Evolutionary conservation across 2,888 invertebrate genomes (phyloP), one percentile per base, ranked within the genome.

Genomic region (Acanthosepion lycidas): DNA sequence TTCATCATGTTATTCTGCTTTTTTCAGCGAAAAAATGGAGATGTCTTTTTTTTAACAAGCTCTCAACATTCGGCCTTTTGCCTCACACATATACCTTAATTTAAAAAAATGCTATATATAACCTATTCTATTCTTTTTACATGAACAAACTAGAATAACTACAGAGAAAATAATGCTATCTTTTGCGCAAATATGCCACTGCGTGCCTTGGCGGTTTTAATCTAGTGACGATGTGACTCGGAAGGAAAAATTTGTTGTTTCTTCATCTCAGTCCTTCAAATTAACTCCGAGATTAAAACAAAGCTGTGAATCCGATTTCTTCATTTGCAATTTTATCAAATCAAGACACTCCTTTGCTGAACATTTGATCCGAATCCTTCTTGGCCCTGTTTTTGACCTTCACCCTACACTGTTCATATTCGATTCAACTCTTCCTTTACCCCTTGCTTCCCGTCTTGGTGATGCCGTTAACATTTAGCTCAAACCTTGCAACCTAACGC

Each of bases 271-370:
- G n/a, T 18, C n/a, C 5, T 78, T n/a, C n/a, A 78, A 78, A 78
- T 78, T 78, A 78, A 78, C n/a, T 78, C n/a, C 8, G n/a, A 78
- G 78, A 78, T 78, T 78, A 78, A 78, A 78, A 78, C 78, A n/a
- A 78, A 78, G n/a, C 2, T n/a, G n/a, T 78, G 78, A 78, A 78
- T 78, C n/a, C 78, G 78, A n/a, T 78, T 78, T 78, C 78, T n/a
- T n/a, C 78, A 78, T 78, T 33, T 78, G n/a, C 78, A 78, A 78
- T 78, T 15, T 78, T 78, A 78, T 78, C n/a, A 78, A n/a, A 78
- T 78, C n/a, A 78, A 78, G 33, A 12, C n/a, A 5, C 15, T 33
- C 18, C n/a, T 18, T 15, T n/a, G 12, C n/a, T 9, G 18, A 78
- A 78, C 78, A 78, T 78, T 5, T 78, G 78, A 78, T 78, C 78